Percentiles rank a stretch among this genome's conserved stretches.
Evolutionary conservation across 2,113 vertebrate species (phyloP).

Genomic region (Dasyurus viverrinus): DNA sequence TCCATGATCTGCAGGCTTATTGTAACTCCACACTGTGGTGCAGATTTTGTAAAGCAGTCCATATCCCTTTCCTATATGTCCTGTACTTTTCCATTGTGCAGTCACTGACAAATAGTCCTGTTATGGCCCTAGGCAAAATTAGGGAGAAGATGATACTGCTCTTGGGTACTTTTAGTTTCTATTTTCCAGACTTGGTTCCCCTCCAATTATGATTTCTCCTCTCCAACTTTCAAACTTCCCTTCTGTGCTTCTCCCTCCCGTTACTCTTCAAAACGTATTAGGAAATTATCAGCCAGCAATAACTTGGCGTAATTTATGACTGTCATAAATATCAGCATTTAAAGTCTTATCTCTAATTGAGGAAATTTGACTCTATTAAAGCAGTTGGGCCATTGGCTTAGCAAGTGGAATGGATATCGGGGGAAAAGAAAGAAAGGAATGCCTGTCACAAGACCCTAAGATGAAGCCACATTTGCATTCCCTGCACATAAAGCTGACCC

Average conservation of each 20-base stretch:
- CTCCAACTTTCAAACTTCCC: background rate
- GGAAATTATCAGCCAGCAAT: background rate
- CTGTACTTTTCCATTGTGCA: background rate
- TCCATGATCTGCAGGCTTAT: slow-evolving; percentile 3
- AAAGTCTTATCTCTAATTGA: background rate
- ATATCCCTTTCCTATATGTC: background rate
- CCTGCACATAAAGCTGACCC: background rate
- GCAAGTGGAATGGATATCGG: background rate
- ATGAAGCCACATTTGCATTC: background rate
- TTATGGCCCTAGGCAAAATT: background rate
- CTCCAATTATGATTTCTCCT: background rate
- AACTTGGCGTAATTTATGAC: background rate
- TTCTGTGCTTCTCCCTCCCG: background rate
- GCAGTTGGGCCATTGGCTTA: background rate
- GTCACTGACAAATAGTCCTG: background rate
- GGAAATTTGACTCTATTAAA: background rate
- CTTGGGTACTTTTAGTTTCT: background rate
- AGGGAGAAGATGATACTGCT: background rate
- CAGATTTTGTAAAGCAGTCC: slow-evolving; percentile 12
- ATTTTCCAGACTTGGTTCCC: background rate
- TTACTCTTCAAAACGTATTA: background rate
- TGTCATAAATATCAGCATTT: background rate
- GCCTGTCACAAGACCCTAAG: background rate
- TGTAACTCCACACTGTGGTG: background rate
- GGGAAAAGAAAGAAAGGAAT: background rate